Percentiles rank a stretch among this genome's conserved stretches.
These are phyloP conservation scores for Drosophila dives DNA, from an alignment of 2,888 invertebrate genomes.

Conservation along the genomic window DNA sequence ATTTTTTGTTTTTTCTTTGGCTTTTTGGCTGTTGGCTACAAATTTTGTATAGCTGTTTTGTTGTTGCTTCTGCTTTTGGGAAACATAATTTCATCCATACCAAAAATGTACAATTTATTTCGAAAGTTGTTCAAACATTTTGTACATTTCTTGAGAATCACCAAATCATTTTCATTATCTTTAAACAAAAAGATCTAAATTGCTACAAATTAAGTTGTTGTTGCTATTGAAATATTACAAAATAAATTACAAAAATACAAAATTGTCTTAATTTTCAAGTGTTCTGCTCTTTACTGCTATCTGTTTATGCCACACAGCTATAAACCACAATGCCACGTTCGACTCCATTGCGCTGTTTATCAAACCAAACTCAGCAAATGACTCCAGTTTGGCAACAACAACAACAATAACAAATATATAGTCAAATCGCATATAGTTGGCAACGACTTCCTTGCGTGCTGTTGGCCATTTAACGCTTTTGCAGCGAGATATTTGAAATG, in stretches of 20 bases:
- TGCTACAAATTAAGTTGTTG: neutral
- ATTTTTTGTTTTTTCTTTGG: conserved; percentile 42
- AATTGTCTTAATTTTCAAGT: neutral
- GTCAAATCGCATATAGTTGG: conserved; percentile 19
- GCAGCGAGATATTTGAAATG: conserved; percentile 45
- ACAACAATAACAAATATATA: neutral
- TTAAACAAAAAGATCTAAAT: neutral
- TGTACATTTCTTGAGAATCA: neutral
- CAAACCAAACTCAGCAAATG: conserved; percentile 26
- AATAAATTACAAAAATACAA: no score
- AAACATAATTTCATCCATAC: conserved; percentile 54
- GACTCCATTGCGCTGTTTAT: conserved; percentile 18
- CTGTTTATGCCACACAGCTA: neutral
- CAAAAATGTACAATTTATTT: conserved; percentile 49
- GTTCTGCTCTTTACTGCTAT: neutral
- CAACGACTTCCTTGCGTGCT: conserved; percentile 69
- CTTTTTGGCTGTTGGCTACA: conserved; percentile 52
- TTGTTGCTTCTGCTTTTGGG: conserved; percentile 39
- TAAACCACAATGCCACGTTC: conserved; percentile 14
- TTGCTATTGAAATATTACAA: neutral
- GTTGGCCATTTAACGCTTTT: conserved; percentile 52
- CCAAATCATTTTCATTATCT: neutral
- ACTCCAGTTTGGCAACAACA: neutral
- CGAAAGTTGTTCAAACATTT: conserved; percentile 45
- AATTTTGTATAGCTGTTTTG: conserved; percentile 21